A percentile compares a stretch with the other conserved stretches of the same genome.
phyloP scores from a whole-genome alignment of 2,797 vertebrate genomes.

The Phoeniculus purpureus region DNA sequence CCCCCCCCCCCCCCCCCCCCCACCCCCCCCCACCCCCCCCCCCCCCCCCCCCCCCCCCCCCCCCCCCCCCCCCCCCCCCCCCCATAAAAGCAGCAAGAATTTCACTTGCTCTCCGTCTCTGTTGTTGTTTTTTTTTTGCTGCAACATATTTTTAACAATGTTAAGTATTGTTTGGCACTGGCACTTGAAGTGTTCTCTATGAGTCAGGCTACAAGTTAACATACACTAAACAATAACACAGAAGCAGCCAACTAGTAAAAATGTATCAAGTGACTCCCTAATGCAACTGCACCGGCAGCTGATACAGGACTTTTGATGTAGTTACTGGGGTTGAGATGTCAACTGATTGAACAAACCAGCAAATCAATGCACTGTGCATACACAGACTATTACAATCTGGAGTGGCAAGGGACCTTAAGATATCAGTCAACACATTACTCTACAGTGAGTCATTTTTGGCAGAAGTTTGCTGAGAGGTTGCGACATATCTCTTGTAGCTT shows the following conservation, averaged over 20 bases:
- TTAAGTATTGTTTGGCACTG: constrained; percentile 39
- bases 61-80: too few species aligned
- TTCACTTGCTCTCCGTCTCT: neutral
- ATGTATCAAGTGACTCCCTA: neutral
- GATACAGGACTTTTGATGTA: neutral
- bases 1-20: too few species aligned
- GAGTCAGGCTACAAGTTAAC: constrained; percentile 43
- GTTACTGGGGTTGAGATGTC: constrained; percentile 29
- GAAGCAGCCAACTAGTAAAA: constrained; percentile 34
- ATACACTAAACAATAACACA: constrained; percentile 11
- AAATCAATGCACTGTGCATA: constrained; percentile 12
- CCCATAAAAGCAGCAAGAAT: neutral
- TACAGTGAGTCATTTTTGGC: constrained; percentile 54
- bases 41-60: too few species aligned
- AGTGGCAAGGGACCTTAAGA: neutral
- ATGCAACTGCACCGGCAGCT: neutral
- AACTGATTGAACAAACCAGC: constrained; percentile 45
- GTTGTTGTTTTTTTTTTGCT: neutral
- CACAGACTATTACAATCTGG: neutral
- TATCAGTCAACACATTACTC: constrained; percentile 20
- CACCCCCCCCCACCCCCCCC: too few species aligned
- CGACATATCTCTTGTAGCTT: constrained; percentile 19
- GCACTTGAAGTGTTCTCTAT: constrained; percentile 6
- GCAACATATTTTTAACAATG: constrained; percentile 21
- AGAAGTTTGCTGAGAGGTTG: constrained; percentile 5